Conservation (phyloP, 1,140 invertebrate species). For the Vollenhovia emeryi region DNA sequence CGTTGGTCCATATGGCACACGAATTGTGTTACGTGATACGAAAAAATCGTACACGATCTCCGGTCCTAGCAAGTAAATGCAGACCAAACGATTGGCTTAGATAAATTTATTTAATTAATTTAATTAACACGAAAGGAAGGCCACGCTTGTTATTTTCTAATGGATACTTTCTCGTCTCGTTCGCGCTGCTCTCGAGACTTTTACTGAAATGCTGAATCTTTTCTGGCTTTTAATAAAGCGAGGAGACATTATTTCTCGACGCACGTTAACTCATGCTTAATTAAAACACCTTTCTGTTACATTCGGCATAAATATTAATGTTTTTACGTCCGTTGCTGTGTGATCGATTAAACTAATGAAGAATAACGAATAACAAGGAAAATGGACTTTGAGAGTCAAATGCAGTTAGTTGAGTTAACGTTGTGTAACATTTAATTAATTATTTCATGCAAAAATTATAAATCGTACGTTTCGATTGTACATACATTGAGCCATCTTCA, state of each 20-base stretch:
- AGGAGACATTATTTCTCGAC: background rate
- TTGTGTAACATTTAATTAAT: too few relatives aligned
- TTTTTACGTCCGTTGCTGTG: background rate
- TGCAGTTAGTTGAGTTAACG: too few relatives aligned
- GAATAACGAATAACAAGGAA: too few relatives aligned
- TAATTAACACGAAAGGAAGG: background rate
- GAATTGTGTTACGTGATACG: conserved; percentile 26
- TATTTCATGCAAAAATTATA: too few relatives aligned
- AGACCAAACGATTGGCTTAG: background rate
- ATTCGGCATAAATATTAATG: background rate
- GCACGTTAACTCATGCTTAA: background rate
- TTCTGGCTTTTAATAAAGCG: background rate
- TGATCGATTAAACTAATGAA: background rate
- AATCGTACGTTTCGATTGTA: too few relatives aligned
- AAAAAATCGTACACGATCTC: background rate
- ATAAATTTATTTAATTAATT: conserved; percentile 19
- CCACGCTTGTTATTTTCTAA: background rate
- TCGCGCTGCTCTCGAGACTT: background rate
- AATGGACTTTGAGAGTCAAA: too few relatives aligned
- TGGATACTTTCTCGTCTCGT: background rate
- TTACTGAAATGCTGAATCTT: background rate
- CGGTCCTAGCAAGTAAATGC: background rate
- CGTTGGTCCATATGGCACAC: conserved; percentile 10
- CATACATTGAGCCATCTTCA: too few relatives aligned
- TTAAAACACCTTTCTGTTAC: background rate